Conservation (phyloP, 2,888 invertebrate species). For the Orthosia gracilis region DNA sequence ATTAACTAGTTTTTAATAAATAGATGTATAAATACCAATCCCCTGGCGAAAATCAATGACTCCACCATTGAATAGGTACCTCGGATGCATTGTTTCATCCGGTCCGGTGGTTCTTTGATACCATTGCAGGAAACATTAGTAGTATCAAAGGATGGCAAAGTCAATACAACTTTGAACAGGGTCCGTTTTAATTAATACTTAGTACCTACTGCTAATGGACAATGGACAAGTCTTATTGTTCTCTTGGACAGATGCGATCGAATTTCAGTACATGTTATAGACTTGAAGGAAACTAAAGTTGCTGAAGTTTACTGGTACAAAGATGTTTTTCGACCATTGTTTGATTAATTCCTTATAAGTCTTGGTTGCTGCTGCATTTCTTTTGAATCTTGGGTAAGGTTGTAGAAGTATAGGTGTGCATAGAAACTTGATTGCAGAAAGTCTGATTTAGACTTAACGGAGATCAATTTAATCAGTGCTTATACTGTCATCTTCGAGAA, state of each 20-base stretch:
- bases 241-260: background rate
- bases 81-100: background rate
- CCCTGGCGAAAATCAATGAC: background rate
- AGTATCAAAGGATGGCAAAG: background rate
- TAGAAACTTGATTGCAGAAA: too few species aligned
- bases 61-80: background rate
- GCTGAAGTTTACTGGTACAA: background rate
- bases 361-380: too few species aligned
- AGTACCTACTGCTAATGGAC: background rate
- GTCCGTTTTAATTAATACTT: constrained; percentile 20
- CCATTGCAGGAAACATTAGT: too few species aligned
- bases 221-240: constrained; percentile 4
- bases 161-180: constrained; percentile 14
- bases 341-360: background rate
- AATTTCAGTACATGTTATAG: background rate
- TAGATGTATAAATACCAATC: background rate
- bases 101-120: too few species aligned
- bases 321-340: background rate
- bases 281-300: background rate
- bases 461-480: background rate
- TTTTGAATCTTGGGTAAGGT: too few species aligned
- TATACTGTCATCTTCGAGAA: too few species aligned
- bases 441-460: too few species aligned
- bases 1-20: too few species aligned
- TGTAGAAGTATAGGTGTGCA: too few species aligned